Conservation (phyloP, 2,797 vertebrate species). For the Todus mexicanus region DNA sequence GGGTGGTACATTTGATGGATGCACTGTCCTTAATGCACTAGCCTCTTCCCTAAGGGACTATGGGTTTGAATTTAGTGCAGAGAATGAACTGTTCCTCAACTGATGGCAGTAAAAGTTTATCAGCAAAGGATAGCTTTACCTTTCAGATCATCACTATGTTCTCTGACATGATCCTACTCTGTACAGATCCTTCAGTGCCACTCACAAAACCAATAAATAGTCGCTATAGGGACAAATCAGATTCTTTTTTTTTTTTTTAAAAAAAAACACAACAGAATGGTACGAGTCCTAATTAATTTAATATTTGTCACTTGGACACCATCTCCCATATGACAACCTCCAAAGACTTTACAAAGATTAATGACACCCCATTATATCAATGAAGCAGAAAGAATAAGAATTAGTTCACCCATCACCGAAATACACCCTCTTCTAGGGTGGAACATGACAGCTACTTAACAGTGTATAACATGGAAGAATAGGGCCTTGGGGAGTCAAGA, state of each 20-base stretch:
- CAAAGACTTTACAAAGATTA: constrained; percentile 41
- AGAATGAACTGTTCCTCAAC: constrained; percentile 26
- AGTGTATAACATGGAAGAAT: neutral
- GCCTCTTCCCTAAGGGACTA: constrained; percentile 44
- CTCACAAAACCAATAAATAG: constrained; percentile 29
- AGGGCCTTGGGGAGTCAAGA: neutral
- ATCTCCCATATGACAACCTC: constrained; percentile 7
- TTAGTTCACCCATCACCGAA: neutral
- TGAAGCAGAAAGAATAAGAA: constrained; percentile 36
- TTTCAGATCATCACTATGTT: constrained; percentile 23
- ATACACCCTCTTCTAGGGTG: neutral
- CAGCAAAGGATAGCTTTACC: constrained; percentile 25
- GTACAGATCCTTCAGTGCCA: neutral
- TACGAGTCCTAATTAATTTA: constrained; percentile 35
- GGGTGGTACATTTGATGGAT: constrained; percentile 34
- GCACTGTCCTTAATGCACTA: constrained; percentile 34
- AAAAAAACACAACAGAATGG: neutral
- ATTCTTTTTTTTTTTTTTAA: too few species aligned
- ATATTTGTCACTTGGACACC: constrained; percentile 44
- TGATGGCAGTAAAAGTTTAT: constrained; percentile 41
- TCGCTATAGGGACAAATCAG: neutral
- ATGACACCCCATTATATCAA: neutral
- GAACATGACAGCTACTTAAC: neutral
- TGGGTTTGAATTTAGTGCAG: constrained; percentile 24
- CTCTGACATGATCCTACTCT: neutral